phyloP scores from a whole-genome alignment of 2,113 vertebrate genomes.

The Melanerpes aurifrons region DNA sequence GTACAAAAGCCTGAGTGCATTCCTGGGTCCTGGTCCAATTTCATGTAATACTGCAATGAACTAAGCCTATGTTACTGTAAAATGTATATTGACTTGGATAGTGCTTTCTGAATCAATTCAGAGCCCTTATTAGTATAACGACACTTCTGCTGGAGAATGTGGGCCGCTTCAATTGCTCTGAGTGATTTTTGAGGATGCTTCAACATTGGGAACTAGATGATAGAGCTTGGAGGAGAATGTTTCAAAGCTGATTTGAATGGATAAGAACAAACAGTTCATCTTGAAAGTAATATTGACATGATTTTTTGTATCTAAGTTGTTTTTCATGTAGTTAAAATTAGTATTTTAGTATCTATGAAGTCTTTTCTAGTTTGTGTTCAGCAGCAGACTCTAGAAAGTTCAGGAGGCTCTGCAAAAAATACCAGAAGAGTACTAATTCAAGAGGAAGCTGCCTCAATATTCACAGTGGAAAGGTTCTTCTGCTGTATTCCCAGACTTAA shows the following conservation, averaged over 20 bases:
- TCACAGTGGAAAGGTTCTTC: constrained; percentile 54
- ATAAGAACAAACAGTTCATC: constrained; percentile 20
- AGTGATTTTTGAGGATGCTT: constrained; percentile 17
- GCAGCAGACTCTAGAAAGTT: constrained; percentile 51
- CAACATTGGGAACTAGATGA: neutral
- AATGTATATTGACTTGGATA: neutral
- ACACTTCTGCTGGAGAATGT: neutral
- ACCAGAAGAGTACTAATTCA: constrained; percentile 40
- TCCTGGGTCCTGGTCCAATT: neutral
- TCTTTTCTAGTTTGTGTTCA: constrained; percentile 26
- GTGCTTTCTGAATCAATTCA: neutral
- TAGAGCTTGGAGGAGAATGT: neutral
- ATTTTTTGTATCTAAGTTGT: constrained; percentile 23
- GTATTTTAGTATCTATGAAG: constrained; percentile 52
- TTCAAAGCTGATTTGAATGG: constrained; percentile 37
- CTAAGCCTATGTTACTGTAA: neutral
- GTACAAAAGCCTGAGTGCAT: neutral
- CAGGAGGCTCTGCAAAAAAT: constrained; percentile 9
- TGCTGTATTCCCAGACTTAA: constrained; percentile 46
- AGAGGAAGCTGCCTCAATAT: constrained; percentile 31
- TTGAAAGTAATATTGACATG: constrained; percentile 28
- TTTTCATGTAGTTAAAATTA: constrained; percentile 39
- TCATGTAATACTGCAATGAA: neutral
- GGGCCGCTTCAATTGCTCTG: neutral
- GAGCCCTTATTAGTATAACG: neutral